Conservation (phyloP, 2,888 invertebrate genomes). For the Pachliopta kotzebuea region DNA sequence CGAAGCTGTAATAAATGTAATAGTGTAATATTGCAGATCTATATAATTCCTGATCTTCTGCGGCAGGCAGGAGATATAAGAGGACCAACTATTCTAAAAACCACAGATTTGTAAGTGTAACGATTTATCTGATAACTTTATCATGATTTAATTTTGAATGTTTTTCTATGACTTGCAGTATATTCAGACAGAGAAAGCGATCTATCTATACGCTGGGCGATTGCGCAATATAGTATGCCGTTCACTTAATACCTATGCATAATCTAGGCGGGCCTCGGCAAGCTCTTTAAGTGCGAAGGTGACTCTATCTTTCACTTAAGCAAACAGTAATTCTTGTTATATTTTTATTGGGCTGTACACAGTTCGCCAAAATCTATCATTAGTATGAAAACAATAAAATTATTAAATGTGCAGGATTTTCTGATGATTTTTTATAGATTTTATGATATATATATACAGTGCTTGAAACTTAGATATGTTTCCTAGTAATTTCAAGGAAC, state of each 20-base stretch:
- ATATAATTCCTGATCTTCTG: neutral
- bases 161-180: neutral
- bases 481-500: too few species aligned
- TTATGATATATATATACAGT: too few species aligned
- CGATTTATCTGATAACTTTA: too few species aligned
- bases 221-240: slow-evolving; percentile 21
- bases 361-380: too few species aligned
- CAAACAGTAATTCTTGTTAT: neutral
- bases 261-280: slow-evolving; percentile 19
- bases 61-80: neutral
- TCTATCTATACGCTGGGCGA: slow-evolving; percentile 17
- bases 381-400: too few species aligned
- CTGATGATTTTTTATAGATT: too few species aligned
- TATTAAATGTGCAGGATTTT: too few species aligned
- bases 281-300: slow-evolving; percentile 24
- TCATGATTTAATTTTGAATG: too few species aligned
- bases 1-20: too few species aligned
- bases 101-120: too few species aligned
- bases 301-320: slow-evolving; percentile 27
- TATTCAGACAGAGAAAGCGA: slow-evolving; percentile 22
- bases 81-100: too few species aligned
- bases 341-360: neutral
- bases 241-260: slow-evolving; percentile 27
- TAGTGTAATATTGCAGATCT: neutral
- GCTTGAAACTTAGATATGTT: too few species aligned